phyloP scores from a whole-genome alignment of 2,888 invertebrate species.

The Euzophera pinguis region DNA sequence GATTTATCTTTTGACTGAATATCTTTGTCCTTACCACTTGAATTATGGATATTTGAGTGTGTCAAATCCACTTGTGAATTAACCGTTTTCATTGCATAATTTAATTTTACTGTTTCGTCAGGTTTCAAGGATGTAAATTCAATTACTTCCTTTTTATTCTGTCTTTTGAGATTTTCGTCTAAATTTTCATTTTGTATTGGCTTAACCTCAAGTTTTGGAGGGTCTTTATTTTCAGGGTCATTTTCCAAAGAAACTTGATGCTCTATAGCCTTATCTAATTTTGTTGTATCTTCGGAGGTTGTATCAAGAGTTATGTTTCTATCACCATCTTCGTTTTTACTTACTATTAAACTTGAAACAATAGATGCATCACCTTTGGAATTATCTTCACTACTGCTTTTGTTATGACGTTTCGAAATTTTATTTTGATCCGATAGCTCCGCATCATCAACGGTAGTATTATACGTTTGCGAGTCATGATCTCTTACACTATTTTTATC shows the following conservation, averaged over 20 bases:
- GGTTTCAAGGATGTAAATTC: neutral
- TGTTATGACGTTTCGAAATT: neutral
- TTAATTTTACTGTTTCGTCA: neutral
- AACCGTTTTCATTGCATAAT: neutral
- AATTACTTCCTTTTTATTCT: neutral
- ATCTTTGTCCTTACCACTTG: neutral
- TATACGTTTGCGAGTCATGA: neutral
- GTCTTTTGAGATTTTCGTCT: neutral
- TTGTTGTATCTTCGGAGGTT: neutral
- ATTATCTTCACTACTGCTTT: neutral
- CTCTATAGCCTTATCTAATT: too few species aligned
- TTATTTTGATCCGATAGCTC: neutral
- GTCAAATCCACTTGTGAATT: neutral
- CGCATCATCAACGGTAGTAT: neutral
- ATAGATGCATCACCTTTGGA: neutral
- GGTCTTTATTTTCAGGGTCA: too few species aligned
- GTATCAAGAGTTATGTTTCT: neutral
- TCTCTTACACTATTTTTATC: neutral
- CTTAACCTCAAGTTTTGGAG: too few species aligned
- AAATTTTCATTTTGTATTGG: too few species aligned
- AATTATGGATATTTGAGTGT: neutral
- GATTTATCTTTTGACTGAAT: neutral
- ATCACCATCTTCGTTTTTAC: neutral
- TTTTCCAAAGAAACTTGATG: too few species aligned
- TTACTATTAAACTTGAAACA: neutral